phyloP scores from a whole-genome alignment of 2,113 vertebrate genomes.

The Tachycineta bicolor region DNA sequence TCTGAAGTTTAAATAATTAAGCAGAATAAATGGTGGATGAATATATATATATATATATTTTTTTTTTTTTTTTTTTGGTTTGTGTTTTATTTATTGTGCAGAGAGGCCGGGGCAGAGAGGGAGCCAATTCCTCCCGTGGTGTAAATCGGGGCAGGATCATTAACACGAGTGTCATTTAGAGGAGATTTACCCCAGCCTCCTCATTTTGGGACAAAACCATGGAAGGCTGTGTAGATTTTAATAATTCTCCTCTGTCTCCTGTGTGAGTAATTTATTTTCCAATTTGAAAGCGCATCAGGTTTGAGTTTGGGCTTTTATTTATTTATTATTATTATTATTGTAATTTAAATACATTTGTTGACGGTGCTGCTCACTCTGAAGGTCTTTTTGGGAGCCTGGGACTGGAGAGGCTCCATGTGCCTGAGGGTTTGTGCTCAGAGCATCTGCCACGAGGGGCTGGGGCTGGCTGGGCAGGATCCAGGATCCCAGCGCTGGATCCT shows the following conservation, averaged over 20 bases:
- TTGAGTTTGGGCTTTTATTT: neutral
- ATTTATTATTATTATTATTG: neutral
- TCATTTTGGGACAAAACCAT: neutral
- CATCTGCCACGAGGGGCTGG: neutral
- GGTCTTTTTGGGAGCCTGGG: neutral
- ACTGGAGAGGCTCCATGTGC: neutral
- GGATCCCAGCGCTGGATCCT: rapidly evolving
- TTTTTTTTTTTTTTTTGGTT: neutral
- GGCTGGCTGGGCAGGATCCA: neutral
- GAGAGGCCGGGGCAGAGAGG: neutral
- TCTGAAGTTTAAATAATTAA: conserved; percentile 61
- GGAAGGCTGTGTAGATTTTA: neutral
- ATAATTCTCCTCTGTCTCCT: neutral
- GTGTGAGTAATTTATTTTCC: neutral
- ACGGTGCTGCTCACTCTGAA: neutral
- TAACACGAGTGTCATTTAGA: neutral
- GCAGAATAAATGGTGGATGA: conserved; percentile 19
- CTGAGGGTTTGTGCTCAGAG: neutral
- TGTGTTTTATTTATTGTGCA: neutral
- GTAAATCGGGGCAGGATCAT: conserved; percentile 24
- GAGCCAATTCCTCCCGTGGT: neutral
- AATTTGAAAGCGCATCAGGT: conserved; percentile 3
- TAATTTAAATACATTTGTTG: conserved; percentile 16
- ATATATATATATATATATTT: no score
- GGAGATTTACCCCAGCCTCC: conserved; percentile 19